Percentiles rank a stretch among this genome's conserved stretches.
These are phyloP conservation scores for Anseranas semipalmata DNA, from an alignment of 2,113 vertebrate species.

Conservation along the genomic window DNA sequence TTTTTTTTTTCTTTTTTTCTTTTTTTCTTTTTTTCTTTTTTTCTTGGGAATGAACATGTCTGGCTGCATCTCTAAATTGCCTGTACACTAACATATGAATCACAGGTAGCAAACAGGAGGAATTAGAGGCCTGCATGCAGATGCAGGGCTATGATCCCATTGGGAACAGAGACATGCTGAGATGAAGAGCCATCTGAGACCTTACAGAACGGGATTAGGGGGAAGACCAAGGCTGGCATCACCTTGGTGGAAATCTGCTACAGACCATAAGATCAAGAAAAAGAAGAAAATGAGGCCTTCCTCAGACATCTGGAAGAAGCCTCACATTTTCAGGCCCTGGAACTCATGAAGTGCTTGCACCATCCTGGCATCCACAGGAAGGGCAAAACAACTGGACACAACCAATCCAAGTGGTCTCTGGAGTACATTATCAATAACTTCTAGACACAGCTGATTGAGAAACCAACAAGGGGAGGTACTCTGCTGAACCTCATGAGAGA, in stretches of 20 bases:
- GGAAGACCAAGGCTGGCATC: not conserved
- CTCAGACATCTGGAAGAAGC: not conserved
- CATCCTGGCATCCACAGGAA: not conserved
- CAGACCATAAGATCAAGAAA: not conserved
- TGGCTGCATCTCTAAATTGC: not conserved
- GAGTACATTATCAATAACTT: not conserved
- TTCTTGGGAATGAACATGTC: not conserved
- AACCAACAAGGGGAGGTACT: not conserved
- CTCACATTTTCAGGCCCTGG: too few relatives aligned
- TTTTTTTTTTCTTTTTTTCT: not conserved
- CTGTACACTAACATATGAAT: not conserved
- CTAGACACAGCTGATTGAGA: not conserved
- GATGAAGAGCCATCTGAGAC: not conserved
- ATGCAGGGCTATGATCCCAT: accelerated
- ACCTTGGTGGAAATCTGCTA: not conserved
- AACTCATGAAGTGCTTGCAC: not conserved
- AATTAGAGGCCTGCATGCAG: not conserved
- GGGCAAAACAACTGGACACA: not conserved
- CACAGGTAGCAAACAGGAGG: not conserved
- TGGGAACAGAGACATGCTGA: not conserved
- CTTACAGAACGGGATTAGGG: not conserved
- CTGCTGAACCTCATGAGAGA: not conserved
- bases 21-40: not conserved
- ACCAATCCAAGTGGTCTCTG: not conserved
- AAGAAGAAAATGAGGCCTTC: not conserved